These are phyloP conservation scores for Coreoperca whiteheadi DNA, from an alignment of 2,113 vertebrate genomes.

Conservation along the genomic window DNA sequence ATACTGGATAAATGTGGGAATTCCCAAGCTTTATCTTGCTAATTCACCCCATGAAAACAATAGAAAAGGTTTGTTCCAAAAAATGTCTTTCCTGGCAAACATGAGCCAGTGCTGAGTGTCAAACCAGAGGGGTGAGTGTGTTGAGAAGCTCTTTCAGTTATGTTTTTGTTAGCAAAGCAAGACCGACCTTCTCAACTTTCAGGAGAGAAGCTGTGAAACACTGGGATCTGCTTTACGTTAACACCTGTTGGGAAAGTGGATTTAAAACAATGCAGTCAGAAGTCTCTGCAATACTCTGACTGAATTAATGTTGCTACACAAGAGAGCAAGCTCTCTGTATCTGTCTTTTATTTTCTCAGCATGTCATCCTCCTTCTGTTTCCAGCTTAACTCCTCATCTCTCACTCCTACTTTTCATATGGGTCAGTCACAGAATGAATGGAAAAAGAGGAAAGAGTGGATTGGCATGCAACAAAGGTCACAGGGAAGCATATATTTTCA, in stretches of 20 bases:
- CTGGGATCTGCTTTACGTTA: conserved; percentile 22
- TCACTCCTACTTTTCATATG: not conserved
- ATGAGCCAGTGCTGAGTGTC: not conserved
- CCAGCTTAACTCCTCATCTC: not conserved
- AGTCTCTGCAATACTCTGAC: not conserved
- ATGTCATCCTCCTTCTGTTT: not conserved
- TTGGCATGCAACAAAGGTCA: not conserved
- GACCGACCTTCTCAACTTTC: conserved; percentile 20
- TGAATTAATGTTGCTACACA: not conserved
- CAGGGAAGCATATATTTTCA: not conserved
- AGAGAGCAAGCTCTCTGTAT: not conserved
- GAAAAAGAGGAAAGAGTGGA: not conserved
- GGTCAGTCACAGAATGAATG: not conserved
- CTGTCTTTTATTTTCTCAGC: conserved; percentile 14
- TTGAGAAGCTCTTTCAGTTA: not conserved
- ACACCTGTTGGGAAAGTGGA: conserved; percentile 43
- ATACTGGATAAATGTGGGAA: conserved; percentile 9
- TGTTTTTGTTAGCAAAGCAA: conserved; percentile 10
- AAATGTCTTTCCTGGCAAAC: conserved; percentile 25
- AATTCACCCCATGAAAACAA: not conserved
- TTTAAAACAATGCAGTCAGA: conserved; percentile 11
- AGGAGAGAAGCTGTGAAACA: conserved; percentile 13
- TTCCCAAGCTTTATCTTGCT: not conserved
- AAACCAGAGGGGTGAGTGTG: not conserved
- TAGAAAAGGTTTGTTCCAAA: not conserved